Evolutionary conservation across 2,113 vertebrate species (phyloP), one percentile per base, ranked within the genome.

Genomic region (Caranx melampygus): DNA sequence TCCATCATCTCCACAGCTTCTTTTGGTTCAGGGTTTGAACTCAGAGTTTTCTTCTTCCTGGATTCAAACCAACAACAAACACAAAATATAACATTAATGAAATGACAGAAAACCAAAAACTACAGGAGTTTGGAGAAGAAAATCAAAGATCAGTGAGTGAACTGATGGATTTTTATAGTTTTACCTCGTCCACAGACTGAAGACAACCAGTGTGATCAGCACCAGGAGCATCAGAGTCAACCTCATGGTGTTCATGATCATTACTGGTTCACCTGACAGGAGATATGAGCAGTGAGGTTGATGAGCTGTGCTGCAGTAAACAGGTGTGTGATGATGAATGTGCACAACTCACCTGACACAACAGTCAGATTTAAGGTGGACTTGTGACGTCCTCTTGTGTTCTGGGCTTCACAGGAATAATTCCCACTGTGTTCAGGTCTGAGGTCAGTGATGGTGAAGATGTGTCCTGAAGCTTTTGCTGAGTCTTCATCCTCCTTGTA

Each of bases 401-500:
- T 81, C 40, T 58, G n/a, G 21, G 42, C 77, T 34, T 31, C 60
- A 52, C 79, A 86, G 60, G 33, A 57, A 74, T 86, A 86, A 60
- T 31, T 59, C 26, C 79, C 84, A 20, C 2, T 62, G 18, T 79
- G 16, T 58, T 79, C n/a, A 21, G 40, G 3, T 62, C 16, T 75
- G 66, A 72, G 1, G 37, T 81, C 13, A 15, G n/a, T 55, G 52
- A 84, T 78, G 73, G 37, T 77, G 58, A 72, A 71, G 44, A 15
- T 81, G 7, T 64, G 75, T 0, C 63, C 85, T 26, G 45, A 37
- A 8, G 77, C 68, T 77, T 18, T 59, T 31, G 40, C 5, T 51
- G 73, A 76, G 16, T 34, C 42, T 63, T 72, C 44, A 16, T 72
- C 0, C 44, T 69, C 49, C 34, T 54, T 52, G 66, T 52, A 68